Base-by-base conservation (phyloP, 2,113 vertebrate species). In the Oophaga pumilio region DNA sequence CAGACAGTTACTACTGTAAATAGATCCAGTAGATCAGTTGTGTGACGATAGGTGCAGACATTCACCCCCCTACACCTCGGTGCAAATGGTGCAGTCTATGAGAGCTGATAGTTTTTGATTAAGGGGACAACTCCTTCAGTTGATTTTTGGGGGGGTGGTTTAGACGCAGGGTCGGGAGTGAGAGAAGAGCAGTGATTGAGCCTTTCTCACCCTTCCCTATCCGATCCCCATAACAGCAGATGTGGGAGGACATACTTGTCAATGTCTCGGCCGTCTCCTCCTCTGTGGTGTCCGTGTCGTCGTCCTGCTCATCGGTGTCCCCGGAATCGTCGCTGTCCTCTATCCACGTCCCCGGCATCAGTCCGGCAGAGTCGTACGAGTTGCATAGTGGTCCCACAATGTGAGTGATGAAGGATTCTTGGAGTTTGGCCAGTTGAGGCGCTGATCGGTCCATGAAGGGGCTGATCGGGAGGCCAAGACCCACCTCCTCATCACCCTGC, bases 401-500 rank as follows among this genome's bases (percentile, higher is more conserved):
- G 93, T 99, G 98, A 7, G 97, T 97, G 91, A 99, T 99, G 93
- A 99, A 99, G 9, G 98, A 99, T 87, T 99, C 98, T 93, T 99
- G 98, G 52, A 99, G 96, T 84, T 98, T 97, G 85, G 98, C 98
- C 91, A 99, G 88, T 93, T 99, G 98, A 0, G 98, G 98, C 1
- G 97, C 96, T 8, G 97, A 96, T 76, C 98, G 96, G 91, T 99
- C 97, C 98, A 99, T 99, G 93, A 98, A 99, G 1, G 98, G 98
- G 89, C 98, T 99, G 91, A 98, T 96, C 6, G 98, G 97, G 85
- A 99, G 95, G 8, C 97, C 98, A 20, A 97, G 93, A 89, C 96
- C 98, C 88, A 97, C 95, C 92, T 99, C 98, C 89, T 99, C 97
- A 73, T 99, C 98, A 0, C 98, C 98, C 98, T 99, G 89, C 49